Evolutionary conservation across 2,797 vertebrate genomes (phyloP).

Genomic region (Botia kubotai): DNA sequence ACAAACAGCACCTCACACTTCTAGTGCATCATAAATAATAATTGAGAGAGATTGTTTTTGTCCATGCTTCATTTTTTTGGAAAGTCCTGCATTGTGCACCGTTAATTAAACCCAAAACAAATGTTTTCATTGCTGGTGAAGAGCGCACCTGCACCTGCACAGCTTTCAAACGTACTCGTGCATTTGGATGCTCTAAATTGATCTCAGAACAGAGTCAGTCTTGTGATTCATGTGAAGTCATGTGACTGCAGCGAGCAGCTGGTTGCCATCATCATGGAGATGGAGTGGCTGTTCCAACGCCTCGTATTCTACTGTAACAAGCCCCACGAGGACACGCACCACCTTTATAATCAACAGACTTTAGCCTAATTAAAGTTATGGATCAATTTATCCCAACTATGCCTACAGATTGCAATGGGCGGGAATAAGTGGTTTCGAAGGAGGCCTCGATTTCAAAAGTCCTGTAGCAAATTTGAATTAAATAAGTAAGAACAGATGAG

Average conservation of each 20-base stretch:
- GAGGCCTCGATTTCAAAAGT: constrained; percentile 31
- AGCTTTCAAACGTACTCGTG: background rate
- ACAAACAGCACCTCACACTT: no score
- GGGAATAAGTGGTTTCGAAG: constrained; percentile 61
- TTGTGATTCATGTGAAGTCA: background rate
- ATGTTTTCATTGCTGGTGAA: background rate
- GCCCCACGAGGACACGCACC: constrained; percentile 10
- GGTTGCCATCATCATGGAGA: constrained; percentile 43
- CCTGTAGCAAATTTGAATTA: constrained; percentile 58
- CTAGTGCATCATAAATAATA: no score
- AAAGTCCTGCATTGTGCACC: no score
- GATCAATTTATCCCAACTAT: constrained; percentile 61
- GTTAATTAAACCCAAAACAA: background rate
- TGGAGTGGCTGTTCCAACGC: constrained; percentile 24
- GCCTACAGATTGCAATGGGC: constrained; percentile 25
- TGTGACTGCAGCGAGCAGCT: constrained; percentile 41
- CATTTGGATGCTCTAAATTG: constrained; percentile 13
- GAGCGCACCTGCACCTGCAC: constrained; percentile 3
- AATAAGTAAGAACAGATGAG: constrained; percentile 53
- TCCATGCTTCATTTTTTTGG: no score
- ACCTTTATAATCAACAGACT: constrained; percentile 54
- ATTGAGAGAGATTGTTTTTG: no score
- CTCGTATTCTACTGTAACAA: constrained; percentile 27
- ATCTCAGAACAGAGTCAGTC: constrained; percentile 23
- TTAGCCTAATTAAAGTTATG: constrained; percentile 60